A percentile compares a stretch with the other conserved stretches of the same genome.
phyloP scores from a whole-genome alignment of 2,113 vertebrate species.

The Poeciliopsis occidentalis region DNA sequence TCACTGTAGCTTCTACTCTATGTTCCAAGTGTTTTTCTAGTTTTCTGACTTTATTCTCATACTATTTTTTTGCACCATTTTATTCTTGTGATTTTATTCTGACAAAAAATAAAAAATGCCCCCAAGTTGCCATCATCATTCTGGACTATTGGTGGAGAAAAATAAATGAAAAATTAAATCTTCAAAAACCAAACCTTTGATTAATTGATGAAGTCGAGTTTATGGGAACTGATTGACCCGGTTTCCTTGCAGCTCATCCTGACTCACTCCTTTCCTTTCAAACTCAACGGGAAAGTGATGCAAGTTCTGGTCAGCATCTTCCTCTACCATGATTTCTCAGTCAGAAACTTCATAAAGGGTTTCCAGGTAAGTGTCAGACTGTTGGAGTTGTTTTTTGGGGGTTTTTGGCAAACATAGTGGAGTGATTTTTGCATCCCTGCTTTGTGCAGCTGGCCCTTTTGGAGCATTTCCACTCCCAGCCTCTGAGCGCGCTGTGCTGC shows the following conservation, averaged over 20 bases:
- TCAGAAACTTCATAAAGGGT: conserved; percentile 95
- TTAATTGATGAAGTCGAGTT: too few relatives aligned
- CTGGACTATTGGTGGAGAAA: too few relatives aligned
- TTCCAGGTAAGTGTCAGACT: conserved; percentile 84
- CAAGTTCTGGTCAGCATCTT: conserved; percentile 93
- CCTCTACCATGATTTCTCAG: conserved; percentile 96
- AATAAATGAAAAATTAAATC: too few relatives aligned
- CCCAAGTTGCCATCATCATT: too few relatives aligned
- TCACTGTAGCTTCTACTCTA: too few relatives aligned
- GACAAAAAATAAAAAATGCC: too few relatives aligned
- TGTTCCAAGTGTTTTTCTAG: too few relatives aligned
- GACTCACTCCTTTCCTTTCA: conserved; percentile 87
- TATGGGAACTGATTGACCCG: too few relatives aligned
- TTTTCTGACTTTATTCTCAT: too few relatives aligned
- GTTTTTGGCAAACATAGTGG: background rate
- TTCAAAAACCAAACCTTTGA: too few relatives aligned
- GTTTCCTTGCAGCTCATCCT: conserved; percentile 84
- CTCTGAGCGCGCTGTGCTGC: conserved; percentile 92
- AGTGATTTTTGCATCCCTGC: background rate
- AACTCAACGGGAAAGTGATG: conserved; percentile 88
- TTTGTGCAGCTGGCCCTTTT: conserved; percentile 86
- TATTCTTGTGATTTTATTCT: too few relatives aligned
- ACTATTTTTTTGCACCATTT: too few relatives aligned
- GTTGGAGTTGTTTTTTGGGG: background rate
- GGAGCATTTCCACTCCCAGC: conserved; percentile 92